phyloP scores from a whole-genome alignment of 2,888 invertebrate species.

The Drosophila putrida region DNA sequence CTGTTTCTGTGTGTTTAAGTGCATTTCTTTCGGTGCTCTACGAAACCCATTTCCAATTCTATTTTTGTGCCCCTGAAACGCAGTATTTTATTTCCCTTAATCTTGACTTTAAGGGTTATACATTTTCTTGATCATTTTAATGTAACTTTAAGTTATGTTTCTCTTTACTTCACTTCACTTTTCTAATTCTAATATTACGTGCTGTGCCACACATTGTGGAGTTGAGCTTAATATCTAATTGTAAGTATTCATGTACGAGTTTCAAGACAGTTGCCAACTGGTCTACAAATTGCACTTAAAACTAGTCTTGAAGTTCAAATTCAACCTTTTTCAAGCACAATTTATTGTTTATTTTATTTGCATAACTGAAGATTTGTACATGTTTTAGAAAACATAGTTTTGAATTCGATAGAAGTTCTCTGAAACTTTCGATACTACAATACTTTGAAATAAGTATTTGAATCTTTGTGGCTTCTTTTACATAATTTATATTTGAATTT shows the following conservation, averaged over 20 bases:
- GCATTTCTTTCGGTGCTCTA: conserved; percentile 42
- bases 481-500: not conserved
- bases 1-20: conserved; percentile 14
- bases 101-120: conserved; percentile 18
- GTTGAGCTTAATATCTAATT: conserved; percentile 36
- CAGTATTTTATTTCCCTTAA: conserved; percentile 35
- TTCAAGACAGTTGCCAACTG: conserved; percentile 14
- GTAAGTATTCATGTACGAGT: conserved; percentile 26
- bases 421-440: not conserved
- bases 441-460: not conserved
- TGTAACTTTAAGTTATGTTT: conserved; percentile 9
- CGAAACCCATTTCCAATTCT: conserved; percentile 68
- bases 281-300: conserved; percentile 18
- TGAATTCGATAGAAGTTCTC: too few species aligned
- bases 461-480: not conserved
- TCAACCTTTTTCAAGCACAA: not conserved
- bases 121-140: conserved; percentile 6
- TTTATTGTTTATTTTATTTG: not conserved
- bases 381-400: not conserved
- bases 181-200: conserved; percentile 15
- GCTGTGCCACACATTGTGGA: conserved; percentile 15
- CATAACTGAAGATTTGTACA: conserved; percentile 4
- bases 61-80: conserved; percentile 58
- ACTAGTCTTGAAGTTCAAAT: not conserved
- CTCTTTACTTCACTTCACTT: not conserved